A percentile compares a stretch with the other conserved stretches of the same genome.
These are phyloP conservation scores for Cheirogaleus major DNA, from an alignment of 2,797 vertebrate species.

Conservation along the genomic window DNA sequence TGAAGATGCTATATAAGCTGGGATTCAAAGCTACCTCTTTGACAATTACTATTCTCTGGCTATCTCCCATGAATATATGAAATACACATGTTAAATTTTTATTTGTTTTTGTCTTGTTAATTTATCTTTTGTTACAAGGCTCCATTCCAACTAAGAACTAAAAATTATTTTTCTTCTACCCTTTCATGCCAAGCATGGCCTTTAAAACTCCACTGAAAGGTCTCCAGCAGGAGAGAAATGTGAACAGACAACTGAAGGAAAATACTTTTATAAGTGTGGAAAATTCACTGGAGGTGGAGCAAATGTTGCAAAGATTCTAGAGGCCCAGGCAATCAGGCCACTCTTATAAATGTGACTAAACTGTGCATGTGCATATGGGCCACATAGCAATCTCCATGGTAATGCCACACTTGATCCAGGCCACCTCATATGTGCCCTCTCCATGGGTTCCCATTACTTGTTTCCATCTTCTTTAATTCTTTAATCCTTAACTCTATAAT, in stretches of 20 bases:
- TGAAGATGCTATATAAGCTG: not conserved
- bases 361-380: not conserved
- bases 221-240: not conserved
- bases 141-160: not conserved
- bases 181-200: not conserved
- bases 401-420: not conserved
- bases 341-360: not conserved
- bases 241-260: not conserved
- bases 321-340: not conserved
- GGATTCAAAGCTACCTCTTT: not conserved
- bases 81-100: not conserved
- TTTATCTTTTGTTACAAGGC: not conserved
- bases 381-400: accelerated
- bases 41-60: not conserved
- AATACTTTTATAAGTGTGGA: not conserved
- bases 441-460: not conserved
- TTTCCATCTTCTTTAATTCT: not conserved
- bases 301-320: not conserved
- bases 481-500: not conserved
- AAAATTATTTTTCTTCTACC: not conserved
- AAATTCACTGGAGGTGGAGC: not conserved
- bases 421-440: not conserved
- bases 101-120: not conserved
- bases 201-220: not conserved
- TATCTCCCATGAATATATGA: not conserved